phyloP scores from a whole-genome alignment of 2,797 vertebrate species.

The Corythornis leucogaster region DNA sequence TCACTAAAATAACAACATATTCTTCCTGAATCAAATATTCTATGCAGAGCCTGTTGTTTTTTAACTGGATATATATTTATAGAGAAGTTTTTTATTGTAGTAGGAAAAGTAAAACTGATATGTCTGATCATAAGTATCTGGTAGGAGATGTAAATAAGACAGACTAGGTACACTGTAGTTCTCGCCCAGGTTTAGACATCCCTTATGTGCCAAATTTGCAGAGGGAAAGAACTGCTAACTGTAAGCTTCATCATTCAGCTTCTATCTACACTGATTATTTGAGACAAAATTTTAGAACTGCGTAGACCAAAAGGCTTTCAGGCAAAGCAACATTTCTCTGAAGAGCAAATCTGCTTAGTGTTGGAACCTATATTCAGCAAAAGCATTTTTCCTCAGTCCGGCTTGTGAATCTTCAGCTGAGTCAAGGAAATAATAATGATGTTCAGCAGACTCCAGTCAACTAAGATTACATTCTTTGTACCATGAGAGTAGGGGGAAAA shows the following conservation, averaged over 20 bases:
- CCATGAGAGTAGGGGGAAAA: slow-evolving; percentile 55
- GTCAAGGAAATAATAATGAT: slow-evolving; percentile 69
- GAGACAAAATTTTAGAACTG: slow-evolving; percentile 4
- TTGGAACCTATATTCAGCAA: background rate
- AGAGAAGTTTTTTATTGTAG: background rate
- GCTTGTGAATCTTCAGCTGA: slow-evolving; percentile 59
- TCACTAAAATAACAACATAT: background rate
- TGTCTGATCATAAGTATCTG: background rate
- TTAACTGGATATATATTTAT: background rate
- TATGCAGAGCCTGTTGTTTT: background rate
- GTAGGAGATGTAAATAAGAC: background rate
- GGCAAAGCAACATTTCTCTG: background rate
- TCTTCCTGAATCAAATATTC: background rate
- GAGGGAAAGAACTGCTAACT: background rate
- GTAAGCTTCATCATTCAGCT: background rate
- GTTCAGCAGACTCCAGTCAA: slow-evolving; percentile 71
- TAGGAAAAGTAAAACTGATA: background rate
- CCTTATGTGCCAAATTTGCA: background rate
- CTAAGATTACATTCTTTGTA: slow-evolving; percentile 79
- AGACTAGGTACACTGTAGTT: background rate
- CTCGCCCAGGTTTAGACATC: background rate
- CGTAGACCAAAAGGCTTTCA: background rate
- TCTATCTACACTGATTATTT: background rate
- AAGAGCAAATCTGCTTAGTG: background rate
- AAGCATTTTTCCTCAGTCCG: background rate